A percentile compares a stretch with the other conserved stretches of the same genome.
phyloP scores from a whole-genome alignment of 2,113 vertebrate species.

The Cheilinus undulatus region DNA sequence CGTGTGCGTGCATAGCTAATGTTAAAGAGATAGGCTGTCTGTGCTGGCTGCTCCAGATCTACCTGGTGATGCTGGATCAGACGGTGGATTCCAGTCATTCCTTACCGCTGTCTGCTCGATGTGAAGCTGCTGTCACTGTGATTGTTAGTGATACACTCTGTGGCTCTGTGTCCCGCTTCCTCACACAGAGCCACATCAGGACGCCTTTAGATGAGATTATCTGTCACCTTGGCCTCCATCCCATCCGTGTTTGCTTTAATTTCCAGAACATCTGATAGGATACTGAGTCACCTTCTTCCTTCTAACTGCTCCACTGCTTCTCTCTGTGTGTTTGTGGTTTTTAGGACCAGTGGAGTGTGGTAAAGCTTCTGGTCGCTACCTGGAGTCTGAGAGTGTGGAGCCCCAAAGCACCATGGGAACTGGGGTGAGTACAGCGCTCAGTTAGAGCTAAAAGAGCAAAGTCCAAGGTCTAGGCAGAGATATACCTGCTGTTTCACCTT shows the following conservation, averaged over 20 bases:
- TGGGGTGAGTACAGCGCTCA: constrained; percentile 71
- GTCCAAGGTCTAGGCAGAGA: too few relatives aligned
- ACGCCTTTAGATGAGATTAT: neutral
- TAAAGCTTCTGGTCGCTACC: constrained; percentile 43
- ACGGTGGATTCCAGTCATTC: constrained; percentile 77
- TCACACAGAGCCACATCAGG: neutral
- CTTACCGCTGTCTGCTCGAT: constrained; percentile 52
- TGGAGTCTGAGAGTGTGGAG: constrained; percentile 66
- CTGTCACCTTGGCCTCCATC: neutral
- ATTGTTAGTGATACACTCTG: constrained; percentile 2
- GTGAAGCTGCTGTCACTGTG: constrained; percentile 25
- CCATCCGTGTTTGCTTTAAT: constrained; percentile 10
- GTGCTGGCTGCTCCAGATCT: constrained; percentile 37
- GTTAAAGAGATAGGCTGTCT: neutral
- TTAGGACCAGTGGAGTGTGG: constrained; percentile 66
- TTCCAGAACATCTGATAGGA: neutral
- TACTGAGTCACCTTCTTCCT: neutral
- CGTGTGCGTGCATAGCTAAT: neutral
- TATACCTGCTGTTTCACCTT: too few relatives aligned
- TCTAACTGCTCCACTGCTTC: neutral
- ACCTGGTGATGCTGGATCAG: constrained; percentile 59
- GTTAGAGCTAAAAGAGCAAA: constrained; percentile 2
- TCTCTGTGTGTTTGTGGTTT: constrained; percentile 17
- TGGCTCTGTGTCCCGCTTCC: neutral
- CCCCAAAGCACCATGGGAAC: constrained; percentile 65